phyloP scores from a whole-genome alignment of 2,888 invertebrate genomes.

The Villa cingulata region DNA sequence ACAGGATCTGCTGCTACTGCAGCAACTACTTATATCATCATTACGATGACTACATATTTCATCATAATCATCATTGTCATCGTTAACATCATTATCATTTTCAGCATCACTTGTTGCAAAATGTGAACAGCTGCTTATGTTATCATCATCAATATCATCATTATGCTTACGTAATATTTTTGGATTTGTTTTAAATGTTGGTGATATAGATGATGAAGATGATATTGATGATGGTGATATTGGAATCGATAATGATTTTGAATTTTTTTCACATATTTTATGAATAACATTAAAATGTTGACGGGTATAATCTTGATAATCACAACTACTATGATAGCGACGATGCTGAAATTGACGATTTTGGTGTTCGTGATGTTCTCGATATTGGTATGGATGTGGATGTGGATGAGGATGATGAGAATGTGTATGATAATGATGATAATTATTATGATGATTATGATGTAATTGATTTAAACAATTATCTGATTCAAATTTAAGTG shows the following conservation, averaged over 20 bases:
- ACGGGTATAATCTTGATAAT: neutral
- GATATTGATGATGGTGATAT: constrained; percentile 14
- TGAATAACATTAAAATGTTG: too few relatives aligned
- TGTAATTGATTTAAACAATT: neutral
- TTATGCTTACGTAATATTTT: neutral
- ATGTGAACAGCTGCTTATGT: constrained; percentile 8
- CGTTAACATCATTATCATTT: constrained; percentile 19
- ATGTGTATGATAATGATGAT: constrained; percentile 12
- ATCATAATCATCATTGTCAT: constrained; percentile 5
- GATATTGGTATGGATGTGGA: constrained; percentile 11
- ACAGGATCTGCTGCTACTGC: constrained; percentile 7
- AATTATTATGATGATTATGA: neutral
- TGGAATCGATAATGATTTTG: constrained; percentile 10
- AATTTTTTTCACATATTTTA: too few relatives aligned
- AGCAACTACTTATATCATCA: constrained; percentile 7
- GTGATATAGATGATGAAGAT: constrained; percentile 9
- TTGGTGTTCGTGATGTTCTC: neutral
- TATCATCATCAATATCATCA: constrained; percentile 15
- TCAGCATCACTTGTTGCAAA: constrained; percentile 12
- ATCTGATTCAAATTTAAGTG: constrained; percentile 8
- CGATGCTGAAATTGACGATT: constrained; percentile 9
- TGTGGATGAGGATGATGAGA: constrained; percentile 15
- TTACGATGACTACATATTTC: neutral
- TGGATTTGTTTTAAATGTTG: neutral
- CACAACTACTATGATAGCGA: neutral